Conservation (phyloP, 1,140 invertebrate species). For the Diorhabda elongata region DNA sequence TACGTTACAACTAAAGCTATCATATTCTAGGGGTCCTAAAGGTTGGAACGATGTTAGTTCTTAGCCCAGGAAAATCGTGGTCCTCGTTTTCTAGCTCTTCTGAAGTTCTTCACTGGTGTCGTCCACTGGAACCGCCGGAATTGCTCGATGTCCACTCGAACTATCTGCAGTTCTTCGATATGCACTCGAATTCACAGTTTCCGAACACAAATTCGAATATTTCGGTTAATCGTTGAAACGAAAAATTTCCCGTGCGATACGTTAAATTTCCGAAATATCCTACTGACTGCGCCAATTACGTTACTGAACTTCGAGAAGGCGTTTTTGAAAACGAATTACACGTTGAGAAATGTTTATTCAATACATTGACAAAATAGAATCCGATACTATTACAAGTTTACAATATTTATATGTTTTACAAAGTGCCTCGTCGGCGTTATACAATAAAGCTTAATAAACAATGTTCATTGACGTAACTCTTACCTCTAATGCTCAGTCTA, state of each 20-base stretch:
- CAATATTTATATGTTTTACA: no score
- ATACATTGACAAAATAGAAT: no score
- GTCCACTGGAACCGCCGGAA: neutral
- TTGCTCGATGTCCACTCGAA: neutral
- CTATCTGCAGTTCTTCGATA: neutral
- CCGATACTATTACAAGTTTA: no score
- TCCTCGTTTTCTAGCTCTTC: neutral
- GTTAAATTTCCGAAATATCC: neutral
- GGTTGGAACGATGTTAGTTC: neutral
- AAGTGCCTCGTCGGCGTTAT: no score
- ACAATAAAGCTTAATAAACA: no score
- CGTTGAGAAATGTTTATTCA: no score
- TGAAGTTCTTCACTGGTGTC: neutral
- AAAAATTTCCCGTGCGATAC: constrained; percentile 3
- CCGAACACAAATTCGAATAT: neutral
- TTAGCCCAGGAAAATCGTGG: neutral
- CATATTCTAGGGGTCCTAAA: no score
- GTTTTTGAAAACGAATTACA: no score
- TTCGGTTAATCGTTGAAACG: constrained; percentile 3
- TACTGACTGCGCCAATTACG: neutral
- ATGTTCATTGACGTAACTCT: no score
- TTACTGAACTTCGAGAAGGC: no score
- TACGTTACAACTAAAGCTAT: no score
- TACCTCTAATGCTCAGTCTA: no score
- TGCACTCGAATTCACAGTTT: neutral